Evolutionary conservation across 2,113 vertebrate genomes (phyloP).

Genomic region (Triplophysa tibetana): DNA sequence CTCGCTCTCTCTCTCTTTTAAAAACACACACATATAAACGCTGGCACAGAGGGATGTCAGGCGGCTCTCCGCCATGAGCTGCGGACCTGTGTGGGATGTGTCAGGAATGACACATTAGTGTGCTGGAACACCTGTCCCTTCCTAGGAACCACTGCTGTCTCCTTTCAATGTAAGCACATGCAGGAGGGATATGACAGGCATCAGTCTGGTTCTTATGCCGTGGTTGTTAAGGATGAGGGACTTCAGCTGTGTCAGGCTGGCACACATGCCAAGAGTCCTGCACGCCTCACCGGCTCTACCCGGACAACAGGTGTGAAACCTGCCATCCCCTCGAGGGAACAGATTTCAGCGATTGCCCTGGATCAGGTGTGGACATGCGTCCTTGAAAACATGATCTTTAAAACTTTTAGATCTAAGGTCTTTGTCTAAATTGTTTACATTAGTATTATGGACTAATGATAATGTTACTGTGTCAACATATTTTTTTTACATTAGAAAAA

Average conservation of each 20-base stretch:
- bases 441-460: too few species aligned
- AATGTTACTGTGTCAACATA: too few species aligned
- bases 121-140: constrained; percentile 39
- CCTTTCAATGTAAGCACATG: constrained; percentile 18
- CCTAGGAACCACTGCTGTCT: constrained; percentile 14
- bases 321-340: neutral
- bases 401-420: too few species aligned
- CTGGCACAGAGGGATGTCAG: constrained; percentile 31
- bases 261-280: neutral
- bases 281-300: neutral
- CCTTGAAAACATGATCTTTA: too few species aligned
- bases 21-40: constrained; percentile 5
- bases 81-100: constrained; percentile 36
- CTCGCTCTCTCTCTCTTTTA: constrained; percentile 14
- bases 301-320: neutral
- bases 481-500: too few species aligned
- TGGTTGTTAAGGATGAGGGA: neutral
- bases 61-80: constrained; percentile 24
- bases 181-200: neutral
- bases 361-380: neutral
- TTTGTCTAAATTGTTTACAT: too few species aligned
- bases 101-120: constrained; percentile 36
- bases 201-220: constrained; percentile 4
- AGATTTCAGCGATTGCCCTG: neutral
- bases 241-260: constrained; percentile 6